phyloP scores from a whole-genome alignment of 1,140 invertebrate species.

The Papilio aristodemus region DNA sequence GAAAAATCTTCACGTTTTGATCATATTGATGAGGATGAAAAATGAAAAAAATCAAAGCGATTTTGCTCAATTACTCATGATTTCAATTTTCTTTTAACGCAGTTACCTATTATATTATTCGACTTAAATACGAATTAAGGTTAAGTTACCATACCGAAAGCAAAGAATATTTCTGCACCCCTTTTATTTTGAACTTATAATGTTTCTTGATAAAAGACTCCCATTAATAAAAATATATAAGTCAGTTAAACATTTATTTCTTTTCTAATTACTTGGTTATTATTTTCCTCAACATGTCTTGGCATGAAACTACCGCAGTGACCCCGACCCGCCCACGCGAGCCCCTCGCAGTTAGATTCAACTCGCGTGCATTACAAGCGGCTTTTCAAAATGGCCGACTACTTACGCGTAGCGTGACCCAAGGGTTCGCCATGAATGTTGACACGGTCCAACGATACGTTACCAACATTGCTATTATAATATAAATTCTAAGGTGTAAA shows the following conservation, averaged over 20 bases:
- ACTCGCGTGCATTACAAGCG: conserved; percentile 23
- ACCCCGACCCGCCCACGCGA: not conserved
- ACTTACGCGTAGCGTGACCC: conserved; percentile 27
- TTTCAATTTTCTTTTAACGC: no score
- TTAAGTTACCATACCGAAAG: no score
- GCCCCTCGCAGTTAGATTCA: not conserved
- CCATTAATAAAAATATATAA: not conserved
- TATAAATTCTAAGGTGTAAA: not conserved
- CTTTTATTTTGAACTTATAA: no score
- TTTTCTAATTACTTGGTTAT: not conserved
- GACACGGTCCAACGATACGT: conserved; percentile 24
- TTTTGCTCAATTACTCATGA: no score
- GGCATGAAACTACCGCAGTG: conserved; percentile 15
- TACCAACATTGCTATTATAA: not conserved
- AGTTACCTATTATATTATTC: no score
- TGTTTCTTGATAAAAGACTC: no score
- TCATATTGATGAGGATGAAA: no score
- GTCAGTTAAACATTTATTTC: not conserved
- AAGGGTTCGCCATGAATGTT: conserved; percentile 9
- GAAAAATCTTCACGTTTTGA: not conserved
- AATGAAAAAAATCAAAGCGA: no score
- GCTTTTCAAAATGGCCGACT: conserved; percentile 33
- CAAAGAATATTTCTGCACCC: no score
- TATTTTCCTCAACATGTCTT: conserved; percentile 1
- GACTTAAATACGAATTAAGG: no score